These are phyloP conservation scores for Diabrotica undecimpunctata DNA, from an alignment of 1,140 invertebrate genomes.

Conservation along the genomic window DNA sequence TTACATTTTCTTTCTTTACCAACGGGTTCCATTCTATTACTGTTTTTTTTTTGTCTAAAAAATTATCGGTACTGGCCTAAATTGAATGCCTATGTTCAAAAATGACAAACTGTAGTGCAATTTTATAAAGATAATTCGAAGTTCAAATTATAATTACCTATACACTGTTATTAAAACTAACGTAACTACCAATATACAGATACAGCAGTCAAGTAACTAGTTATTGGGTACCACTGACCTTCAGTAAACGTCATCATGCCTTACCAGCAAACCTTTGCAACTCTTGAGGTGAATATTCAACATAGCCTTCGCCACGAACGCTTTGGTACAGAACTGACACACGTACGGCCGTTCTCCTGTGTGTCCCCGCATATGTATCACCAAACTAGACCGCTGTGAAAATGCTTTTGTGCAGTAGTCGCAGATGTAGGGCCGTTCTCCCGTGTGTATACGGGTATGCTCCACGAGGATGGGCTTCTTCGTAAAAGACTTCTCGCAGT, in stretches of 20 bases:
- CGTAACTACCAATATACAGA: neutral
- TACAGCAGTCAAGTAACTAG: neutral
- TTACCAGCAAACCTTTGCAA: conserved; percentile 34
- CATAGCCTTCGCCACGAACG: conserved; percentile 57
- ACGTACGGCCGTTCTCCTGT: conserved; percentile 49
- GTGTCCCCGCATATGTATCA: conserved; percentile 53
- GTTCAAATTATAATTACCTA: too few species aligned
- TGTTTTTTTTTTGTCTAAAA: too few species aligned
- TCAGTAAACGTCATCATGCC: conserved; percentile 6
- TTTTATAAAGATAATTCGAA: too few species aligned
- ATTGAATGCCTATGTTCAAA: too few species aligned
- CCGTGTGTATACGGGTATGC: conserved; percentile 51
- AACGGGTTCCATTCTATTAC: too few species aligned
- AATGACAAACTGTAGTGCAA: too few species aligned
- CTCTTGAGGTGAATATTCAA: conserved; percentile 61
- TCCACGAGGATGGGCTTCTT: conserved; percentile 49
- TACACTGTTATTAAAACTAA: neutral
- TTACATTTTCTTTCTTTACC: too few species aligned
- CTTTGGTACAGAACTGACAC: conserved; percentile 51
- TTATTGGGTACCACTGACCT: too few species aligned
- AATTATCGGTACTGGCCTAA: too few species aligned
- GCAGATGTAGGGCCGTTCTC: conserved; percentile 54
- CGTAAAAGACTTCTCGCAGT: conserved; percentile 52
- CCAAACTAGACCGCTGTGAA: conserved; percentile 63
- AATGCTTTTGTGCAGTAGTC: conserved; percentile 61